A percentile compares a stretch with the other conserved stretches of the same genome.
Conservation (phyloP, 1,140 invertebrate genomes). For the Drosophila sp. region DNA sequence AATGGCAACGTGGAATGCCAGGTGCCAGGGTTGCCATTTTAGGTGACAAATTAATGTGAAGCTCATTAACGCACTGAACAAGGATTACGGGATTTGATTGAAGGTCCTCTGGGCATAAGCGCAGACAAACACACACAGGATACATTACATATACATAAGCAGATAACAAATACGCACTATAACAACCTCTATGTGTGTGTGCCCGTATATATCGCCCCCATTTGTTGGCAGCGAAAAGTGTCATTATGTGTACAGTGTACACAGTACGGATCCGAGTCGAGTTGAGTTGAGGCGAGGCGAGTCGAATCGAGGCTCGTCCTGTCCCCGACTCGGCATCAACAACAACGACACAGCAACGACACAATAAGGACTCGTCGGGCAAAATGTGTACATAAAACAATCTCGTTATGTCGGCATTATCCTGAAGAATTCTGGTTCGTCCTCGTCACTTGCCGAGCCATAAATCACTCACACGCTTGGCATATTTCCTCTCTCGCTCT, state of each 20-base stretch:
- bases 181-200: constrained; percentile 19
- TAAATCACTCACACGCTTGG: constrained; percentile 84
- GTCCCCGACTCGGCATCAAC: constrained; percentile 28
- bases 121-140: constrained; percentile 45
- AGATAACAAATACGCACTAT: constrained; percentile 52
- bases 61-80: constrained; percentile 82
- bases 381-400: constrained; percentile 83
- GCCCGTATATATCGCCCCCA: constrained; percentile 63
- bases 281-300: constrained; percentile 20
- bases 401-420: constrained; percentile 84
- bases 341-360: constrained; percentile 25
- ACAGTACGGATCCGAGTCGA: constrained; percentile 39
- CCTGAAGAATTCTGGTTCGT: constrained; percentile 84
- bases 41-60: constrained; percentile 78
- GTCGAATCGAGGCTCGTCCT: constrained; percentile 13
- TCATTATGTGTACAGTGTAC: constrained; percentile 72
- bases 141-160: constrained; percentile 25
- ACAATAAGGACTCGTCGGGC: constrained; percentile 27
- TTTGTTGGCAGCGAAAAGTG: constrained; percentile 66
- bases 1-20: constrained; percentile 48
- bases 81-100: constrained; percentile 79
- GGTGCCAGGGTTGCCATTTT: constrained; percentile 60
- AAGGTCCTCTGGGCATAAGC: constrained; percentile 73
- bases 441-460: constrained; percentile 80
- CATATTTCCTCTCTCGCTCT: constrained; percentile 59